phyloP scores from a whole-genome alignment of 2,888 invertebrate species.

The Tuta absoluta region DNA sequence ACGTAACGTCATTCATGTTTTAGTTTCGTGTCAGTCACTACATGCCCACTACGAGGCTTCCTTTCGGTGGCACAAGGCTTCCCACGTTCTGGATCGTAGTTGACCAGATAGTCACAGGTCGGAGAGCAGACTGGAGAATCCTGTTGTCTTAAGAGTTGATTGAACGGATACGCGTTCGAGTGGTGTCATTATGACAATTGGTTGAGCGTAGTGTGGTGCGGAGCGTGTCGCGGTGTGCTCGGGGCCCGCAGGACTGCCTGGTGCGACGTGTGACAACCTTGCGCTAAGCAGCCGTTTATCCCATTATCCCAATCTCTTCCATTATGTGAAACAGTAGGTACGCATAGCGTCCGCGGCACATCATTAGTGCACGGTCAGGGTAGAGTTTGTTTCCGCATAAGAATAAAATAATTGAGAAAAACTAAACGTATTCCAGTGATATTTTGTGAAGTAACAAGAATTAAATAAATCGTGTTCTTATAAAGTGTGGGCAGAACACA shows the following conservation, averaged over 20 bases:
- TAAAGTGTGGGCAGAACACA: slow-evolving; percentile 37
- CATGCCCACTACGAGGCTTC: slow-evolving; percentile 32
- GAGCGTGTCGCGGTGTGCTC: slow-evolving; percentile 45
- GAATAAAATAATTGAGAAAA: background rate
- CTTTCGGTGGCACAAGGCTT: slow-evolving; percentile 36
- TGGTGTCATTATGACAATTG: slow-evolving; percentile 77
- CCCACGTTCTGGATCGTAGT: slow-evolving; percentile 36
- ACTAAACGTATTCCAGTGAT: no score
- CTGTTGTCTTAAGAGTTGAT: slow-evolving; percentile 74
- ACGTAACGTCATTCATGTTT: slow-evolving; percentile 27
- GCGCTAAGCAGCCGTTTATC: slow-evolving; percentile 75
- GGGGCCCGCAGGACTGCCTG: slow-evolving; percentile 64
- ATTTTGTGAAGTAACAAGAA: background rate
- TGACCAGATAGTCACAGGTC: slow-evolving; percentile 50
- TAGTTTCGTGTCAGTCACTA: slow-evolving; percentile 19
- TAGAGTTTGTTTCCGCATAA: slow-evolving; percentile 36
- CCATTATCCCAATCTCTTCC: slow-evolving; percentile 74
- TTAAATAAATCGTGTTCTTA: slow-evolving; percentile 50
- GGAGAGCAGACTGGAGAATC: slow-evolving; percentile 62
- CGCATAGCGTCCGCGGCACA: slow-evolving; percentile 35
- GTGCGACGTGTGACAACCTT: slow-evolving; percentile 71
- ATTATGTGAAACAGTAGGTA: slow-evolving; percentile 68
- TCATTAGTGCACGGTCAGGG: slow-evolving; percentile 77
- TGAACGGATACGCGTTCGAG: slow-evolving; percentile 77
- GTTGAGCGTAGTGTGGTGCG: slow-evolving; percentile 62